Evolutionary conservation across 2,797 vertebrate species (phyloP).

Genomic region (Avahi laniger): DNA sequence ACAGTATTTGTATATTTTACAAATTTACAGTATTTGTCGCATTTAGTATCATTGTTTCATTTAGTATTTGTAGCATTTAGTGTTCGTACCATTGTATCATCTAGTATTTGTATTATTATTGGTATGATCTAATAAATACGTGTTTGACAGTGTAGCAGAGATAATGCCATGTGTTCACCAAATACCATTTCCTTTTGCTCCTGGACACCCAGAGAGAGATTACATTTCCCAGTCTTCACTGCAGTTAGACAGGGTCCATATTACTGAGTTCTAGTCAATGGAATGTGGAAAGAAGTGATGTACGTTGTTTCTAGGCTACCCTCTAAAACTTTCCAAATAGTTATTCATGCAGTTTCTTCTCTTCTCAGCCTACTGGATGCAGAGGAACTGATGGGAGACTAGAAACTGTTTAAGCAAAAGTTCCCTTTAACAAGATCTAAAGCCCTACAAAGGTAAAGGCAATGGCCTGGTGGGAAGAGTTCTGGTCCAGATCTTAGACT

Average conservation of each 20-base stretch:
- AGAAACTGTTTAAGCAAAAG: neutral
- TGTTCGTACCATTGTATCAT: neutral
- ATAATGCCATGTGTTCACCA: neutral
- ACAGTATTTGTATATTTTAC: neutral
- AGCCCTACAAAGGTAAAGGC: neutral
- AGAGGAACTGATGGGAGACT: neutral
- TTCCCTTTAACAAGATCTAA: neutral
- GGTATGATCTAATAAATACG: neutral
- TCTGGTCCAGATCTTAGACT: neutral
- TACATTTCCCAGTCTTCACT: neutral
- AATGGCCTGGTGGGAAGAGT: neutral
- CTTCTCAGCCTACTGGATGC: neutral
- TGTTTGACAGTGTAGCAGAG: neutral
- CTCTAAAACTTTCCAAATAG: neutral
- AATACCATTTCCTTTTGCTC: neutral
- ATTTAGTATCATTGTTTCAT: neutral
- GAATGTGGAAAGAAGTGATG: neutral
- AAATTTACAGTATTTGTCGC: neutral
- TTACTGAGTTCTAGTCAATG: neutral
- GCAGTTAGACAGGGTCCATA: rapidly evolving
- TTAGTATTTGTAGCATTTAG: neutral
- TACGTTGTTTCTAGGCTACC: neutral
- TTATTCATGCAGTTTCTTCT: neutral
- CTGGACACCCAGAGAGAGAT: neutral
- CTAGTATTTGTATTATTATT: neutral